Evolutionary conservation across 2,888 invertebrate species (phyloP), one percentile per base, ranked within the genome.

Genomic region (Clunio marinus): DNA sequence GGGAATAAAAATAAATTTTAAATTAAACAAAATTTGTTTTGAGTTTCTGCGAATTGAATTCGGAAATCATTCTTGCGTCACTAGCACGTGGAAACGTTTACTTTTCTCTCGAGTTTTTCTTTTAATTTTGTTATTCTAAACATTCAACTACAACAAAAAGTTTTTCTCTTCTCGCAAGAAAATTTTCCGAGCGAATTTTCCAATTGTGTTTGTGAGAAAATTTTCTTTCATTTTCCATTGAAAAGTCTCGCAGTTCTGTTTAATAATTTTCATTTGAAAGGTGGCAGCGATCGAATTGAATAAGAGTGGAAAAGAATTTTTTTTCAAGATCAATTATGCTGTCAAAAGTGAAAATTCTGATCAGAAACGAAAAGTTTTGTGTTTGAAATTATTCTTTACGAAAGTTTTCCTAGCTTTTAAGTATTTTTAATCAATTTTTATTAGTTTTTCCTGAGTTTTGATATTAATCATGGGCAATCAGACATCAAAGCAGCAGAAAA

Each of bases 381-480:
- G 45, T 15, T 45, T 45, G 4, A 15, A 8, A 20, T 51, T 51
- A 51, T 2, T 22, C 7, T n/a, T n/a, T 51, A 17, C 2, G 2
- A 22, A 8, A 22, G 13, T 28, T 46, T 25, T 15, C 1, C 7
- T 28, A 45, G 41, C 27, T 25, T 65, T 25, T 45, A 41, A 17
- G 15, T n/a, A n/a, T n/a, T n/a, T n/a, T n/a, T n/a, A n/a, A n/a
- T n/a, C n/a, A n/a, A n/a, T n/a, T n/a, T n/a, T n/a, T n/a, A 32
- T 8, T 20, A 51, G 22, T 51, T 22, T 51, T 22, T 22, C 4
- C 20, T 2, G 22, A 51, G 17, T 51, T 51, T 51, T 51, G n/a
- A n/a, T n/a, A n/a, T n/a, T n/a, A 17, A 17, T 22, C 5, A 86
- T 86, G 86, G 86, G 86, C 77, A 86, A 86, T 80, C 80, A 84